Conservation (phyloP, 1,140 invertebrate species). For the fruit fly (Drosophila melanogaster) region DNA sequence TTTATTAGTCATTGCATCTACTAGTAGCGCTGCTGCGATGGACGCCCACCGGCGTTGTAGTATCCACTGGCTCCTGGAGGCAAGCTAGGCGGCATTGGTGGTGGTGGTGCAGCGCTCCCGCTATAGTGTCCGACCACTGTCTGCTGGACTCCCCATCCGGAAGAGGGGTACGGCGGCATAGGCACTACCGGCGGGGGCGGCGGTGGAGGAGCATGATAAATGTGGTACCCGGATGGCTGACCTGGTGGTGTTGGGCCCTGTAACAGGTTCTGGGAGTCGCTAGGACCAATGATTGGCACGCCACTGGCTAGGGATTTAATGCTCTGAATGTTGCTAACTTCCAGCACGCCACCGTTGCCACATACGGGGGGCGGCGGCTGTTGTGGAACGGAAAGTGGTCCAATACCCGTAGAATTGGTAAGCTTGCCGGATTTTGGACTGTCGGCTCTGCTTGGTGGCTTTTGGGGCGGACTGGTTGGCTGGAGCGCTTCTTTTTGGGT, state of each 20-base stretch:
- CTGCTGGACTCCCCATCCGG: slow-evolving; percentile 51
- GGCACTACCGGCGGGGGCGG: slow-evolving; percentile 67
- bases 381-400: slow-evolving; percentile 4
- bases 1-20: not conserved
- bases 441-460: slow-evolving; percentile 85
- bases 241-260: not conserved
- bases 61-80: slow-evolving; percentile 35
- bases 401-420: slow-evolving; percentile 10
- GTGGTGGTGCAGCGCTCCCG: slow-evolving; percentile 40
- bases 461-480: slow-evolving; percentile 87
- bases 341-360: slow-evolving; percentile 48
- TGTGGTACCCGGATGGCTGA: slow-evolving; percentile 47
- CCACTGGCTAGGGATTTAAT: slow-evolving; percentile 61
- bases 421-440: slow-evolving; percentile 56
- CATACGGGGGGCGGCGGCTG: slow-evolving; percentile 18
- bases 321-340: slow-evolving; percentile 62
- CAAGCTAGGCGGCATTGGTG: slow-evolving; percentile 62
- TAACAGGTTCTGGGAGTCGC: slow-evolving; percentile 1
- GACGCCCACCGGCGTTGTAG: slow-evolving; percentile 49
- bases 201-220: slow-evolving; percentile 73
- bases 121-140: slow-evolving; percentile 62
- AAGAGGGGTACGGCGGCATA: slow-evolving; percentile 51
- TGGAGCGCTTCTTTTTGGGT: slow-evolving; percentile 85
- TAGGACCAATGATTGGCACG: slow-evolving; percentile 48
- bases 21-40: slow-evolving; percentile 62